Percentiles rank a stretch among this genome's conserved stretches.
phyloP scores from a whole-genome alignment of 2,797 vertebrate species.

The Carapus acus region DNA sequence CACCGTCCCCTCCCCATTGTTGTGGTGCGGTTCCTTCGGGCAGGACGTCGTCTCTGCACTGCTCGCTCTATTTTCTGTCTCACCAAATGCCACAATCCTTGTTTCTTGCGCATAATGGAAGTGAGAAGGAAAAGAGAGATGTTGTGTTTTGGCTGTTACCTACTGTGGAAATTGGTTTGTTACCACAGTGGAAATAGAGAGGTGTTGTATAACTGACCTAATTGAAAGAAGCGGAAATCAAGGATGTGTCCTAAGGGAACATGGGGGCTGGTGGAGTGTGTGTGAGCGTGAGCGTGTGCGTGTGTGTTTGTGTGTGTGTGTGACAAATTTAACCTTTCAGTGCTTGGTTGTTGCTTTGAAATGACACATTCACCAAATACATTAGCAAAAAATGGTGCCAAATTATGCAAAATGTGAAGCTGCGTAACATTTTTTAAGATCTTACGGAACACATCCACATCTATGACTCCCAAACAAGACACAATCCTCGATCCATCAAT shows the following conservation, averaged over 20 bases:
- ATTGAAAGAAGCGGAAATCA: no score
- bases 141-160: slow-evolving; percentile 12
- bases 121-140: slow-evolving; percentile 8
- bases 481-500: no score
- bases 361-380: neutral
- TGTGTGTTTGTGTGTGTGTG: slow-evolving; percentile 8
- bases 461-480: no score
- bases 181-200: slow-evolving; percentile 19
- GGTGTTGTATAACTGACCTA: slow-evolving; percentile 61
- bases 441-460: no score
- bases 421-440: no score
- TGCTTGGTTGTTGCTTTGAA: neutral
- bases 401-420: no score
- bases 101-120: slow-evolving; percentile 11
- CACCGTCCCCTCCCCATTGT: slow-evolving; percentile 38
- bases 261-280: slow-evolving; percentile 12
- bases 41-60: slow-evolving; percentile 24
- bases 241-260: slow-evolving; percentile 56
- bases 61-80: neutral
- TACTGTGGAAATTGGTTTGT: slow-evolving; percentile 14
- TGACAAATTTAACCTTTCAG: slow-evolving; percentile 31
- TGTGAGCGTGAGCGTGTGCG: slow-evolving; percentile 7
- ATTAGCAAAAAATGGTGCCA: no score
- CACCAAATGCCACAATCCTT: slow-evolving; percentile 1
- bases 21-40: slow-evolving; percentile 32